These are phyloP conservation scores for Hartigia nigra DNA, from an alignment of 2,888 invertebrate species.

Conservation along the genomic window DNA sequence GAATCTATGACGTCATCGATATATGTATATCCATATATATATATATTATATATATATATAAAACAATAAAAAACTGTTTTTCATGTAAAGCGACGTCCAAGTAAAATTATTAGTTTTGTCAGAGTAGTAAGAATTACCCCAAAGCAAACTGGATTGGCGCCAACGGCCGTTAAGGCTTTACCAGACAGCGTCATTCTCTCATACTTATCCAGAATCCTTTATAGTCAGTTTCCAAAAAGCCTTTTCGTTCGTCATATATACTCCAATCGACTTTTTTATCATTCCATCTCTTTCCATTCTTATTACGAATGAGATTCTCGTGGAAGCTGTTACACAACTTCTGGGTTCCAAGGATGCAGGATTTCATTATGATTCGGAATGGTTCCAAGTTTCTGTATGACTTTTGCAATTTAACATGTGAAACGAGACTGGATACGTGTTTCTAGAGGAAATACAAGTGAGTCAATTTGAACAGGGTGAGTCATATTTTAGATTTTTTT, in stretches of 20 bases:
- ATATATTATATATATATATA: too few species aligned
- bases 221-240: not conserved
- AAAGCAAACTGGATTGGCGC: not conserved
- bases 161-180: not conserved
- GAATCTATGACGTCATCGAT: not conserved
- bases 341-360: not conserved
- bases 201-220: not conserved
- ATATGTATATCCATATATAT: too few species aligned
- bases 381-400: not conserved
- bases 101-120: not conserved
- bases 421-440: not conserved
- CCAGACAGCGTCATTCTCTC: not conserved
- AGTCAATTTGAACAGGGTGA: not conserved
- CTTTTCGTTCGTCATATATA: not conserved
- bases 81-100: not conserved
- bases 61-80: not conserved
- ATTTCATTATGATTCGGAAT: not conserved
- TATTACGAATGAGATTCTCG: not conserved
- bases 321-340: not conserved
- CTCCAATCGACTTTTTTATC: not conserved
- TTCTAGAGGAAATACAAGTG: not conserved
- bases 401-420: not conserved
- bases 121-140: not conserved
- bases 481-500: conserved; percentile 1
- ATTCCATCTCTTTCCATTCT: not conserved